Evolutionary conservation across 2,797 vertebrate genomes (phyloP), one percentile per base, ranked within the genome.

Genomic region (Melopsittacus undulatus): DNA sequence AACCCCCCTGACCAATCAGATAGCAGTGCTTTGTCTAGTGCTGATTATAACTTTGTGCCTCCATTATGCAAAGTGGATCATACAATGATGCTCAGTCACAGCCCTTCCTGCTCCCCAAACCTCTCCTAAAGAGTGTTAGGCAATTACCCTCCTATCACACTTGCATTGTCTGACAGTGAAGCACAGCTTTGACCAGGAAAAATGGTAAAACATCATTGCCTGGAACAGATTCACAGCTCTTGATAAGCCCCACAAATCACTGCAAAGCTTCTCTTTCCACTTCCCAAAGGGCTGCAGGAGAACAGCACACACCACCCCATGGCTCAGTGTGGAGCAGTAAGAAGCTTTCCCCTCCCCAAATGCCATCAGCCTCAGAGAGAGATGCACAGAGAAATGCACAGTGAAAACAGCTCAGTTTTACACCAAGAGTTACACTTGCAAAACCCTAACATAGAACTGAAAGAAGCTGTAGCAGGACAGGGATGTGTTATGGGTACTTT

Each of bases 311-410:
- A 24, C 2, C 29, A 4, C 27, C 42, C 22, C 76, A 36, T 0
- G 0, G 72, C 36, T 43, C 4, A 0, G 46, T 29, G 8, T 46
- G 18, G 9, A 81, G 24, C 36, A 26, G 54, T 1, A 48, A 76
- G 34, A 70, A 74, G 34, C 3, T 46, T 72, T 13, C 8, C 17
- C 16, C 22, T 83, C 14, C 19, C 76, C 0, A 9, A 34, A 18
- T 6, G 32, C 22, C 36, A 36, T 57, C 49, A 79, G 3, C 27
- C 30, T 59, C 14, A 32, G 3, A 18, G 29, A 11, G 90, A 84
- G 30, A 84, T 24, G n/a, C 56, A 59, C 56, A 51, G 21, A 7
- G 30, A 59, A n/a, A 49, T 23, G 45, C 18, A 34, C 10, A 11
- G 30, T 26, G 29, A 38, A 88, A 81, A 57, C 38, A 86, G 22